Evolutionary conservation across 2,113 vertebrate species (phyloP), one percentile per base, ranked within the genome.

Genomic region (Tonatia bakeri): DNA sequence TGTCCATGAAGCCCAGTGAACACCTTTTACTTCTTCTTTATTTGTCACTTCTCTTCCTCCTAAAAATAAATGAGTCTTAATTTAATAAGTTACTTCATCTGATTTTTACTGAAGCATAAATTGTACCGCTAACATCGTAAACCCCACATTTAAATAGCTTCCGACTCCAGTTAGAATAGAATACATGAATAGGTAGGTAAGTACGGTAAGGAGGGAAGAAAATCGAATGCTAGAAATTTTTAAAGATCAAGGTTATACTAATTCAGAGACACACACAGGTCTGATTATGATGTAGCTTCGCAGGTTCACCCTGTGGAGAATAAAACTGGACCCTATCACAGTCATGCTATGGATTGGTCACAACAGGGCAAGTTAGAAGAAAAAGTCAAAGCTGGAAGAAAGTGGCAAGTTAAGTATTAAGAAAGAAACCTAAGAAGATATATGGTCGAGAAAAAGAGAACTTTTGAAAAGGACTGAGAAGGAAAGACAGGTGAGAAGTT

Each of bases 1-100:
- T 0, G 99, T 99, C 99, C 99, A 99, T 0, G 99, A 99, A 72
- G 99, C 99, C 99, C 99, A 99, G 87, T 99, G 99, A 80, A 99
- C 95, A 86, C 99, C 98, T 98, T 99, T 99, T 94, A 99, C 97
- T 98, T 99, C 99, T 96, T 99, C 99, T 96, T 99, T 99, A 97
- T 98, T 99, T 93, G 98, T 98, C 90, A 99, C 98, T 98, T 99
- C 99, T 98, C 99, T 99, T 96, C 99, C 99, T 98, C 99, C 99
- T 99, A 98, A 97, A 97, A 98, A 36, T 93, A 98, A 98, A 40
- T 59, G 76, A 98, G 52, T 70, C 17, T 31, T 69, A 45, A 87
- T 87, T 97, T 97, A 96, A 73, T 82, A 70, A 96, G 43, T 84
- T 13, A 87, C 4, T 95, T 84, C 67, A 1, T 56, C 84, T 73